Percentiles rank a stretch among this genome's conserved stretches.
Evolutionary conservation across 2,797 vertebrate species (phyloP).

Genomic region (Etheostoma perlongum): DNA sequence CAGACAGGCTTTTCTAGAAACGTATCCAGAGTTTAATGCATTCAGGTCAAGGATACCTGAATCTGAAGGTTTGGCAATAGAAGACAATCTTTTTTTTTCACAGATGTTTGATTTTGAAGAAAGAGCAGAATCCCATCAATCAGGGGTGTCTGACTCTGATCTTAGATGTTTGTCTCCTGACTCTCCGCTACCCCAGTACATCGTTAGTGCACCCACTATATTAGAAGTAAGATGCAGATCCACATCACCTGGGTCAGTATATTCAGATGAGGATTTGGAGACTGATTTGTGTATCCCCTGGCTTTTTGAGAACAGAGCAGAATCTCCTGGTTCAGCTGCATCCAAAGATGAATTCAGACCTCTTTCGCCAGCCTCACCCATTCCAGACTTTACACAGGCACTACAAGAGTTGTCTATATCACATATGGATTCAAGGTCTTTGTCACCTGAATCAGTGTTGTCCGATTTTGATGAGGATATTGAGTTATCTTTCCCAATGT

Average conservation of each 20-base stretch:
- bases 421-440: too few species aligned
- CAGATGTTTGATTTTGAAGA: conserved; percentile 28
- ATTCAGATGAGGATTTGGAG: conserved; percentile 28
- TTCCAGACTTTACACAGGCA: too few species aligned
- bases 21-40: conserved; percentile 4
- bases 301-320: too few species aligned
- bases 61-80: conserved; percentile 43
- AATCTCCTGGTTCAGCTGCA: too few species aligned
- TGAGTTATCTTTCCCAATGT: conserved; percentile 8
- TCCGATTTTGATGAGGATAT: conserved; percentile 53
- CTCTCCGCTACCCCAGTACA: conserved; percentile 32
- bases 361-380: too few species aligned
- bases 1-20: not conserved
- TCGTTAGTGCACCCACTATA: not conserved
- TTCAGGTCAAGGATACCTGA: conserved; percentile 61
- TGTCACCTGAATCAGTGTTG: conserved; percentile 43
- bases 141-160: conserved; percentile 11
- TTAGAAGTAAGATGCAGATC: too few species aligned
- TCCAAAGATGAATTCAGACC: too few species aligned
- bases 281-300: too few species aligned
- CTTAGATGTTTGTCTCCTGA: too few species aligned
- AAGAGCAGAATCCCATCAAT: conserved; percentile 51
- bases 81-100: conserved; percentile 40
- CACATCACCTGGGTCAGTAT: too few species aligned
- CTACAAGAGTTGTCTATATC: too few species aligned